A percentile compares a stretch with the other conserved stretches of the same genome.
Evolutionary conservation across 2,797 vertebrate genomes (phyloP).

Genomic region (Falco naumanni): DNA sequence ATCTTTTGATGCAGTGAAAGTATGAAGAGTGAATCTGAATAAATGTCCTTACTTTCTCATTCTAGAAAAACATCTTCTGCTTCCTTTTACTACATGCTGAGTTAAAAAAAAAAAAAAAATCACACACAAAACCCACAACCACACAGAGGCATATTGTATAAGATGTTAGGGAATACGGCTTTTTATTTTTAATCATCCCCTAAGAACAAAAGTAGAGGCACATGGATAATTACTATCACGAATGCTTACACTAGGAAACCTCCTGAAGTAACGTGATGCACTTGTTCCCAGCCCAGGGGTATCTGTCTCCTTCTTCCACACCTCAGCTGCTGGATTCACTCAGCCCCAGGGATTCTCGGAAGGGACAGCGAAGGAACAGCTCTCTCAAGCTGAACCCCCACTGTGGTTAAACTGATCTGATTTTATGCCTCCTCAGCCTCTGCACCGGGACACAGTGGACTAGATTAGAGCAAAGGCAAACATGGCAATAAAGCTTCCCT

Average conservation of each 20-base stretch:
- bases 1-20: neutral
- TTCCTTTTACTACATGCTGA: neutral
- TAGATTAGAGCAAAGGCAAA: neutral
- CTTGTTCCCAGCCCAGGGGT: neutral
- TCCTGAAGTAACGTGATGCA: neutral
- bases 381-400: neutral
- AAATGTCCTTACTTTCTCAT: neutral
- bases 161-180: neutral
- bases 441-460: neutral
- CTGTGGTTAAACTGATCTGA: neutral
- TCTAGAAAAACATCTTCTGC: neutral
- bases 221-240: neutral
- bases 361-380: neutral
- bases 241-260: neutral
- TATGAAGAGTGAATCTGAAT: neutral
- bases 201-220: neutral
- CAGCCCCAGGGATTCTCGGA: neutral
- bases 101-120: neutral
- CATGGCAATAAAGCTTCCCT: neutral
- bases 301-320: neutral
- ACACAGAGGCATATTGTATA: neutral
- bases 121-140: neutral
- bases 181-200: neutral
- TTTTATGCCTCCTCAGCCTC: neutral
- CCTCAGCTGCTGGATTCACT: neutral